Evolutionary conservation across 2,797 vertebrate species (phyloP).

Genomic region (Champsocephalus esox): DNA sequence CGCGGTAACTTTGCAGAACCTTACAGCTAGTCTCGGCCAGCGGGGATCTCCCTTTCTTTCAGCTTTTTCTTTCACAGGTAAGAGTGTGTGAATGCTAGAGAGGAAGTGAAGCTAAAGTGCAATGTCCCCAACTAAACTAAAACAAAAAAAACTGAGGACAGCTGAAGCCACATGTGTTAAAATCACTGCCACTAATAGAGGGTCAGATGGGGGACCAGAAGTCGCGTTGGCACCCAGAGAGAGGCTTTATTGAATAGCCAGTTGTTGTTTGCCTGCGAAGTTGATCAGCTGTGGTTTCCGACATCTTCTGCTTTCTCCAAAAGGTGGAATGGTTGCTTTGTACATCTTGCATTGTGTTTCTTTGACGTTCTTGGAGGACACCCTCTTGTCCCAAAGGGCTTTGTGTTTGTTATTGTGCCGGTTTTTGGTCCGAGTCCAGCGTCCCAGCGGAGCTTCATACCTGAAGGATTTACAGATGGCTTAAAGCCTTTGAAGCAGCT

Average conservation of each 20-base stretch:
- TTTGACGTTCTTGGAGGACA: not conserved
- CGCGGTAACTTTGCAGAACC: constrained; percentile 85
- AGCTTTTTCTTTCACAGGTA: constrained; percentile 87
- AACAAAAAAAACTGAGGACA: constrained; percentile 37
- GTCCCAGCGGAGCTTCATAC: constrained; percentile 33
- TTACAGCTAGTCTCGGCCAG: constrained; percentile 84
- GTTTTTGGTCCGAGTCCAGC: constrained; percentile 49
- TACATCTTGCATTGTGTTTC: not conserved
- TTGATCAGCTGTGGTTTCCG: not conserved
- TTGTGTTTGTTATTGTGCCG: constrained; percentile 53
- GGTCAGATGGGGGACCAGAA: not conserved
- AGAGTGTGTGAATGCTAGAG: constrained; percentile 64
- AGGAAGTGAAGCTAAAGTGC: constrained; percentile 43
- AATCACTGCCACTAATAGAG: constrained; percentile 58
- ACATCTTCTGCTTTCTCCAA: not conserved
- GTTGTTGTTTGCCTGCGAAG: constrained; percentile 12
- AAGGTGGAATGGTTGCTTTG: not conserved
- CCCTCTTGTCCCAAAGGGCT: not conserved
- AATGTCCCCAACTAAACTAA: constrained; percentile 34
- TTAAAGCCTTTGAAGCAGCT: constrained; percentile 65
- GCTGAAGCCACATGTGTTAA: constrained; percentile 54
- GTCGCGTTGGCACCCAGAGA: not conserved
- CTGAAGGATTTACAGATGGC: constrained; percentile 73
- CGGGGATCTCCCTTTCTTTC: constrained; percentile 89
- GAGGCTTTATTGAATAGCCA: not conserved